These are phyloP conservation scores for Halcyon senegalensis DNA, from an alignment of 2,113 vertebrate species.

Conservation along the genomic window DNA sequence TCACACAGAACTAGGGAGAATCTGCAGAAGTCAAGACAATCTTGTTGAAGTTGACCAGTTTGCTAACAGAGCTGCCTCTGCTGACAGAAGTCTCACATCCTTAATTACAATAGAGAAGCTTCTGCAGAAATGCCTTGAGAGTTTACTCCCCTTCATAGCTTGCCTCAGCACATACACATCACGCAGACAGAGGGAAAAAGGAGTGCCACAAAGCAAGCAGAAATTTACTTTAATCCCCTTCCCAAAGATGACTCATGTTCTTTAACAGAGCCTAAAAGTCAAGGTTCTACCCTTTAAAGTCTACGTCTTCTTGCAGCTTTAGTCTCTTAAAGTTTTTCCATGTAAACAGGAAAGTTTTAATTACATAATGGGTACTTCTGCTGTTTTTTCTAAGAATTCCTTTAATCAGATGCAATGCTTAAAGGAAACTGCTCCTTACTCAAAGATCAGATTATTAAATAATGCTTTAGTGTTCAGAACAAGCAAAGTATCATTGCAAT, in stretches of 20 bases:
- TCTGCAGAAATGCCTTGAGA: not conserved
- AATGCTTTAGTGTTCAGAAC: not conserved
- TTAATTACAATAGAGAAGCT: not conserved
- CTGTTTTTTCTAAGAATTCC: conserved; percentile 16
- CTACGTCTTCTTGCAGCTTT: not conserved
- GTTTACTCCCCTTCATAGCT: not conserved
- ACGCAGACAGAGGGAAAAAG: not conserved
- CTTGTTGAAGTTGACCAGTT: not conserved
- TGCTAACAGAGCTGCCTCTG: not conserved
- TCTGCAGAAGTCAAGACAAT: not conserved
- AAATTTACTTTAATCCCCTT: conserved; percentile 47
- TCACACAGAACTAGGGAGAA: not conserved
- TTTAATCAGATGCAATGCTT: conserved; percentile 1
- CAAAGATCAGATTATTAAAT: not conserved
- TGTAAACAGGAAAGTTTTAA: conserved; percentile 53
- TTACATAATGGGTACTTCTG: not conserved
- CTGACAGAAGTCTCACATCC: not conserved
- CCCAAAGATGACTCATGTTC: conserved; percentile 43
- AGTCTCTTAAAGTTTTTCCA: conserved; percentile 29
- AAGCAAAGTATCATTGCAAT: not conserved
- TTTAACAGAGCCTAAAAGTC: conserved; percentile 12
- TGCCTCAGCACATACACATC: not conserved
- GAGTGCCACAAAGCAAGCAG: not conserved
- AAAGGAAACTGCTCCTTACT: not conserved
- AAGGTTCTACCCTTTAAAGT: conserved; percentile 14